Evolutionary conservation across 2,797 vertebrate genomes (phyloP).

Genomic region (Cyclopterus lumpus): DNA sequence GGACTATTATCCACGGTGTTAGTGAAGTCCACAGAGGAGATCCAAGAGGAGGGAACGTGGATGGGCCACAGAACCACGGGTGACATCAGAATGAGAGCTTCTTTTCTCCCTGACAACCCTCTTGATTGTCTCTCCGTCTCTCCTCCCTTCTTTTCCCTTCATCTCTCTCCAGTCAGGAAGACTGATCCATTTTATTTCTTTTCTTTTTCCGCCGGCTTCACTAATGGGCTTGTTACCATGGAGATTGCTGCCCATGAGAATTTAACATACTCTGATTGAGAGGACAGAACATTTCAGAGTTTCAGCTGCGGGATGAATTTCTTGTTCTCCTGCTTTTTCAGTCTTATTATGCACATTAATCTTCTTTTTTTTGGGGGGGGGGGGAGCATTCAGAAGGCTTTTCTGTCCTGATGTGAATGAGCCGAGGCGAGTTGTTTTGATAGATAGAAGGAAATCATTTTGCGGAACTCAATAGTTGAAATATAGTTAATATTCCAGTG

Average conservation of each 20-base stretch:
- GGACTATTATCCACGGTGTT: constrained; percentile 6
- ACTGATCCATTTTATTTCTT: constrained; percentile 23
- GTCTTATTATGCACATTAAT: constrained; percentile 45
- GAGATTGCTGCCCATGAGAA: constrained; percentile 57
- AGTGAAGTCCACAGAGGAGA: constrained; percentile 38
- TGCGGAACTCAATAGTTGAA: constrained; percentile 33
- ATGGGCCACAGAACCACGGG: constrained; percentile 32
- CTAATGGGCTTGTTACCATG: constrained; percentile 62
- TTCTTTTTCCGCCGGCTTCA: constrained; percentile 18
- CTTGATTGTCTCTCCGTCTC: constrained; percentile 47
- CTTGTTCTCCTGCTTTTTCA: constrained; percentile 39
- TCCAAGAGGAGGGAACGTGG: not conserved
- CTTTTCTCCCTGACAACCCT: constrained; percentile 22
- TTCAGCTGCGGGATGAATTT: constrained; percentile 48
- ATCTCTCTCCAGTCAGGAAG: constrained; percentile 22
- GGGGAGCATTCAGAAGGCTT: constrained; percentile 17
- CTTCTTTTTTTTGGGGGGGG: constrained; percentile 5
- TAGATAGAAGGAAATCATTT: constrained; percentile 52
- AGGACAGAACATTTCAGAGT: constrained; percentile 45
- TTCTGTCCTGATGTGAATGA: constrained; percentile 44
- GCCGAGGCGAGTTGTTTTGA: constrained; percentile 41
- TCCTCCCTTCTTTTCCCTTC: constrained; percentile 10
- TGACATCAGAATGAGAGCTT: not conserved
- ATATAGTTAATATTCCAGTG: constrained; percentile 43
- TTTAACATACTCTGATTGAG: constrained; percentile 34